A percentile compares a stretch with the other conserved stretches of the same genome.
Conservation (phyloP, 1,140 invertebrate genomes). For the Drosophila bocki region DNA sequence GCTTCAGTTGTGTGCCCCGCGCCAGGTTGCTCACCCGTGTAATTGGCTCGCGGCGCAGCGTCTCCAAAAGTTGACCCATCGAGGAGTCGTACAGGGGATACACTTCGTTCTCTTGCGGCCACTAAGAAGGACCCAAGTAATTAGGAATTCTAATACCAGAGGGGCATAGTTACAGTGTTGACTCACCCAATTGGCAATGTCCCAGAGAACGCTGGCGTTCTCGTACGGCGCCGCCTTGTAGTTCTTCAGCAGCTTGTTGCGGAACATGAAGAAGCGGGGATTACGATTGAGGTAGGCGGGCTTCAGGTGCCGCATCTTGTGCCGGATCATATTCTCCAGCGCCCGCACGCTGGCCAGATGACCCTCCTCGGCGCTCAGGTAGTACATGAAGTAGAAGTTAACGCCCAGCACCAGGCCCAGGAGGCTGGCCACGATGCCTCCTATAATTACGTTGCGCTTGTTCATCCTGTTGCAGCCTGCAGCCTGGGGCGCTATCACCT, state of each 20-base stretch:
- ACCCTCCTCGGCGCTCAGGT: slow-evolving; percentile 78
- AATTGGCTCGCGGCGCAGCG: slow-evolving; percentile 90
- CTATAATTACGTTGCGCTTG: slow-evolving; percentile 77
- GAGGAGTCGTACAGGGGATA: slow-evolving; percentile 88
- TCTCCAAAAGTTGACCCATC: slow-evolving; percentile 90
- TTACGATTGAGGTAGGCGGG: slow-evolving; percentile 83
- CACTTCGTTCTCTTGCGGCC: slow-evolving; percentile 89
- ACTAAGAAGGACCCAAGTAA: slow-evolving; percentile 86
- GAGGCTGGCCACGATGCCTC: slow-evolving; percentile 71
- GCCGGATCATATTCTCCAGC: slow-evolving; percentile 72
- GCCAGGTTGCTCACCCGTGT: slow-evolving; percentile 90
- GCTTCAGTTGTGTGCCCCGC: slow-evolving; percentile 95
- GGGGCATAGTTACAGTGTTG: not conserved
- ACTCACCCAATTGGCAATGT: slow-evolving; percentile 84
- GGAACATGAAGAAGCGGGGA: slow-evolving; percentile 84
- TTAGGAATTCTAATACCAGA: slow-evolving; percentile 1
- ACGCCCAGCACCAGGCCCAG: slow-evolving; percentile 70
- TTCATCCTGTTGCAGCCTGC: slow-evolving; percentile 67
- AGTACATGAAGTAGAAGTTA: slow-evolving; percentile 85
- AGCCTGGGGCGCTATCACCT: slow-evolving; percentile 56
- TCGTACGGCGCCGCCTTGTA: slow-evolving; percentile 74
- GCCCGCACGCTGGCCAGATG: slow-evolving; percentile 74
- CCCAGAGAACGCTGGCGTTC: slow-evolving; percentile 83
- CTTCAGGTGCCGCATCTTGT: slow-evolving; percentile 79
- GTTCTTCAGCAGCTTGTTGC: slow-evolving; percentile 82